Evolutionary conservation across 1,140 invertebrate species (phyloP), one percentile per base, ranked within the genome.

Genomic region (Rhyacophila brunnea): DNA sequence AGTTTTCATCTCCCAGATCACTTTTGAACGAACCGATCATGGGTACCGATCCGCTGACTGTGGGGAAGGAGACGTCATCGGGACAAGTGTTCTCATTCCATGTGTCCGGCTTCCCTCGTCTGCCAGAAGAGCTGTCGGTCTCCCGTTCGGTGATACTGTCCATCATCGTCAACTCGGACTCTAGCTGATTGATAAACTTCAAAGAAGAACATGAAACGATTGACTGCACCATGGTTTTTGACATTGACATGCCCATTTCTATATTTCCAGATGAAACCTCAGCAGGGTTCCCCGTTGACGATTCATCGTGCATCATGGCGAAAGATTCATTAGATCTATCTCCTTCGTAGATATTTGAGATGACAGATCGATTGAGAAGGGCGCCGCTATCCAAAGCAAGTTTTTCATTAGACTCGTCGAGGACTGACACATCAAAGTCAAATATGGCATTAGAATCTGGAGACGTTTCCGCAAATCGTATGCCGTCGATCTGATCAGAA

Each of bases 61-160:
- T 91, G 0, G 89, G 89, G 68, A 90, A 91, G 0, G 88, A 87
- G 34, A 88, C 74, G 63, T 90, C 88, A 70, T 88, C 87, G 0
- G 85, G 86, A 45, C 83, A 85, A 9, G 81, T 81, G 65, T 89
- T 84, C 58, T 90, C 88, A 65, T 88, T 89, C 89, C 89, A 91
- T 0, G 87, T 90, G 65, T 88, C 87, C 0, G 36, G 54, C 14
- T 57, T 57, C 28, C 48, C 45, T 2, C 15, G 32, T 52, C 69
- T 67, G 18, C 58, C 64, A 1, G 65, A 62, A 28, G 70, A 71
- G n/a, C 68, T 68, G 32, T 36, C 56, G n/a, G 61, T 60, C 36
- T 40, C 46, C 43, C 58, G 59, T 19, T 64, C 67, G n/a, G 60
- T 64, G 18, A 67, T 62, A 56, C 42, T 64, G 15, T 70, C 67